Evolutionary conservation across 2,113 vertebrate genomes (phyloP).

Genomic region (Rana temporaria): DNA sequence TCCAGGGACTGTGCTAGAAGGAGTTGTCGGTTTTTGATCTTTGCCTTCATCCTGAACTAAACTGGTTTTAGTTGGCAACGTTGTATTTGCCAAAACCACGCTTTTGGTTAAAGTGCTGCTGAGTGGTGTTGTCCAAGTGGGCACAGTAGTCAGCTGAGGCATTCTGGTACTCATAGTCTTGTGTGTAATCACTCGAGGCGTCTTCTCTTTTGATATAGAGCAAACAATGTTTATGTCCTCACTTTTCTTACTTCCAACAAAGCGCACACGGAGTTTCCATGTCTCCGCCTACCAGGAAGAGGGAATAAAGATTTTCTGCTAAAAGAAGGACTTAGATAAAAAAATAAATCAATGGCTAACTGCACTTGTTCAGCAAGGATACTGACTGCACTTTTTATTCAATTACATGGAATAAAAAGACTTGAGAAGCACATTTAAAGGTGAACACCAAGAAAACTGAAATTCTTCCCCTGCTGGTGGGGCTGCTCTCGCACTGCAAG

Average conservation of each 20-base stretch:
- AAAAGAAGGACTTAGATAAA: too few relatives aligned
- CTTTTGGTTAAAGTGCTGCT: not conserved
- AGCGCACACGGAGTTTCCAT: constrained; percentile 30
- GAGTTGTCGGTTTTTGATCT: not conserved
- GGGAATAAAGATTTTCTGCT: not conserved
- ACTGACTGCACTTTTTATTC: too few relatives aligned
- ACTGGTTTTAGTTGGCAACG: too few relatives aligned
- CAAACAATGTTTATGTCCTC: constrained; percentile 21
- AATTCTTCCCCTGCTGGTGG: too few relatives aligned
- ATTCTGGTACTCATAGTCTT: not conserved
- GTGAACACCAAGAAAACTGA: too few relatives aligned
- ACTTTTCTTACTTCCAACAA: not conserved
- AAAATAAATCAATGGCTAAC: too few relatives aligned
- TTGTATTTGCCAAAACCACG: not conserved
- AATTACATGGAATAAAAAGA: too few relatives aligned
- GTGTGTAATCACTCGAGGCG: not conserved
- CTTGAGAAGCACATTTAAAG: too few relatives aligned
- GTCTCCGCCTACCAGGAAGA: not conserved
- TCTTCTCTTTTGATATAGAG: not conserved
- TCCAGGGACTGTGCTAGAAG: not conserved
- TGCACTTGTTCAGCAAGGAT: too few relatives aligned
- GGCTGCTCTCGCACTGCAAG: too few relatives aligned
- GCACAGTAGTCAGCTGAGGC: not conserved
- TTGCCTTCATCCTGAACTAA: not conserved
- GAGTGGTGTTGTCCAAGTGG: not conserved